A percentile compares a stretch with the other conserved stretches of the same genome.
These are phyloP conservation scores for Tenthredo amoena DNA, from an alignment of 2,888 invertebrate species.

Conservation along the genomic window DNA sequence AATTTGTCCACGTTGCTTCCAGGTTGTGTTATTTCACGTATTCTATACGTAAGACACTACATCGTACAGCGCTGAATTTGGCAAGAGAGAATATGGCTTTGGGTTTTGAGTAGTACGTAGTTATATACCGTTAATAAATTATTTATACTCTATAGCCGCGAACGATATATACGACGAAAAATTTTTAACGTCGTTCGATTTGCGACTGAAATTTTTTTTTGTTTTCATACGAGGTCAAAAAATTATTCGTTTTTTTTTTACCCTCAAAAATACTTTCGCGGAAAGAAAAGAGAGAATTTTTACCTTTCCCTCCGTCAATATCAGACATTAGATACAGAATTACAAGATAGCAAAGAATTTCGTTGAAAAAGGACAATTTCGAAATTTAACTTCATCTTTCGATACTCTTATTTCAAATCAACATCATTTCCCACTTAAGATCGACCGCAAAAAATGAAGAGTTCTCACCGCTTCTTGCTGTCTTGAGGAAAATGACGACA, in stretches of 20 bases:
- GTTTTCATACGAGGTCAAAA: neutral
- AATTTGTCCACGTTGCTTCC: neutral
- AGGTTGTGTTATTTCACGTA: neutral
- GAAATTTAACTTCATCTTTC: too few species aligned
- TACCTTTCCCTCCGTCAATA: too few species aligned
- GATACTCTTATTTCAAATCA: too few species aligned
- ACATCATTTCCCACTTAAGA: neutral
- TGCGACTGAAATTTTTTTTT: neutral
- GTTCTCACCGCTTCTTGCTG: neutral
- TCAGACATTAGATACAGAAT: too few species aligned
- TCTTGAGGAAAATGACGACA: neutral
- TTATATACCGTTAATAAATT: neutral
- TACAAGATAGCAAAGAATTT: too few species aligned
- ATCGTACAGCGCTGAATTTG: neutral
- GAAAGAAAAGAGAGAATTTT: too few species aligned
- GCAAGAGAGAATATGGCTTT: neutral
- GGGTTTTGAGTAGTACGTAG: neutral
- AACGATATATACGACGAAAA: neutral
- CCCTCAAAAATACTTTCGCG: too few species aligned
- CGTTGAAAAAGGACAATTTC: too few species aligned
- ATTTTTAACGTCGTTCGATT: neutral
- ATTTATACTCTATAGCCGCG: slow-evolving; percentile 27
- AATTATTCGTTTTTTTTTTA: too few species aligned
- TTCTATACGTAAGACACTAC: neutral
- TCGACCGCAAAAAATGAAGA: neutral